Evolutionary conservation across 2,113 vertebrate species (phyloP).

Genomic region (Synchiropus splendidus): DNA sequence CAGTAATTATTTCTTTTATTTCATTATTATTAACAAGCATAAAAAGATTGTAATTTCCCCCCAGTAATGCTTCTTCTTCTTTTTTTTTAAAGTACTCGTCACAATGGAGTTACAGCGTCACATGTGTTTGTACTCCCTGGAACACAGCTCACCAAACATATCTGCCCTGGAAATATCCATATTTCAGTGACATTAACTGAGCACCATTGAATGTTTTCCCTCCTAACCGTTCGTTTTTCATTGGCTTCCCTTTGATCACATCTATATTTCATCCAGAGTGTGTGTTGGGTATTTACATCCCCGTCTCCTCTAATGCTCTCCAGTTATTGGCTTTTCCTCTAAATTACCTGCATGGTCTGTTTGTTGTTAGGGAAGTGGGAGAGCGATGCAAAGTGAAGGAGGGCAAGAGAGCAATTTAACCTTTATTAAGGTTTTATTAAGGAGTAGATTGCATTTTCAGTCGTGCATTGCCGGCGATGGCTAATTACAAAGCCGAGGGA

Average conservation of each 20-base stretch:
- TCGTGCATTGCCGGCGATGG: constrained; percentile 8
- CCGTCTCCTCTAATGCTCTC: constrained; percentile 17
- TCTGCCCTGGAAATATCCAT: constrained; percentile 5
- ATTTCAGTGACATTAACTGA: neutral
- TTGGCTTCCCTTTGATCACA: constrained; percentile 9
- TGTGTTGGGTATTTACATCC: constrained; percentile 20
- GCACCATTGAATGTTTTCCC: neutral
- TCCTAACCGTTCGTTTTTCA: constrained; percentile 1
- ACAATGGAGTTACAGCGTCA: too few species aligned
- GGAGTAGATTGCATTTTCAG: constrained; percentile 26
- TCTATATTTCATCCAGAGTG: constrained; percentile 3
- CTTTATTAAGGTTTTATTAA: constrained; percentile 36
- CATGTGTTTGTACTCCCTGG: too few species aligned
- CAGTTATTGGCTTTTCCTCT: constrained; percentile 30
- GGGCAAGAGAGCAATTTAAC: constrained; percentile 28
- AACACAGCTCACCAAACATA: too few species aligned
- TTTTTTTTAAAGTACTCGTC: too few species aligned
- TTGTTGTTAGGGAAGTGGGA: constrained; percentile 24
- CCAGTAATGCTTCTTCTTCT: too few species aligned
- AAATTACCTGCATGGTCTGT: constrained; percentile 19
- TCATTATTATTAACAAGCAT: too few species aligned
- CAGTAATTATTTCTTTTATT: too few species aligned
- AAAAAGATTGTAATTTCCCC: too few species aligned
- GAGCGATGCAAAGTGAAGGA: constrained; percentile 9
- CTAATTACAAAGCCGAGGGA: constrained; percentile 22